Conservation (phyloP, 2,113 vertebrate species). For the Poeciliopsis occidentalis region DNA sequence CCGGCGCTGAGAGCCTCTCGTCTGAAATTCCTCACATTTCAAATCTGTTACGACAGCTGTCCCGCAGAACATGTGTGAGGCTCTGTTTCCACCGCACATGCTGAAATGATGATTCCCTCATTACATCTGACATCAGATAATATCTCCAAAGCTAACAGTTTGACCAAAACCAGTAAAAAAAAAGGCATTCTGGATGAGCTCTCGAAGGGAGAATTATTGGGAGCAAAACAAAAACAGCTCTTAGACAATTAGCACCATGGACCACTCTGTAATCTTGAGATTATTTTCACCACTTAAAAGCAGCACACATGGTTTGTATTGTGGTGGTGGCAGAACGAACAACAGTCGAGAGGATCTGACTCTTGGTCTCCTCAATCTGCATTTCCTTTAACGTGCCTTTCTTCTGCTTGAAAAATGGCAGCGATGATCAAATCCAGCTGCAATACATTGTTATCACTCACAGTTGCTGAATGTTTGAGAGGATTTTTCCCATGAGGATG, state of each 20-base stretch:
- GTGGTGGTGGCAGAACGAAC: slow-evolving; percentile 70
- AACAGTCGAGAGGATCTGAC: slow-evolving; percentile 76
- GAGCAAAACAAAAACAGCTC: slow-evolving; percentile 75
- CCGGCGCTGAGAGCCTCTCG: slow-evolving; percentile 55
- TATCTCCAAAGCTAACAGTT: slow-evolving; percentile 68
- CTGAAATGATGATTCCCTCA: slow-evolving; percentile 64
- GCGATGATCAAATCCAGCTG: slow-evolving; percentile 70
- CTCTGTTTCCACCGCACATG: slow-evolving; percentile 61
- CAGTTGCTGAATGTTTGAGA: slow-evolving; percentile 50
- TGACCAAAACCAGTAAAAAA: slow-evolving; percentile 59
- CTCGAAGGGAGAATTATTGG: slow-evolving; percentile 72
- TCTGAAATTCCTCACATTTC: slow-evolving; percentile 66
- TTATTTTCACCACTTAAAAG: slow-evolving; percentile 81
- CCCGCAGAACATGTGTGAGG: slow-evolving; percentile 52
- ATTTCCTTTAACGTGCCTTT: slow-evolving; percentile 75
- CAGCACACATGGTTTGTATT: slow-evolving; percentile 76
- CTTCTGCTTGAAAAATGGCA: slow-evolving; percentile 66
- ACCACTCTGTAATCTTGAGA: slow-evolving; percentile 79
- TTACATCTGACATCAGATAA: slow-evolving; percentile 66
- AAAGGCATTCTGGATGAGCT: slow-evolving; percentile 63
- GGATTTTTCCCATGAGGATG: slow-evolving; percentile 54
- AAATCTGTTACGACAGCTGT: slow-evolving; percentile 66
- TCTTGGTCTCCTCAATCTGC: slow-evolving; percentile 73
- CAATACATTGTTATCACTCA: slow-evolving; percentile 54
- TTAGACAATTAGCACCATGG: slow-evolving; percentile 79